Evolutionary conservation across 2,797 vertebrate species (phyloP).

Genomic region (Pseudomugil tenellus): DNA sequence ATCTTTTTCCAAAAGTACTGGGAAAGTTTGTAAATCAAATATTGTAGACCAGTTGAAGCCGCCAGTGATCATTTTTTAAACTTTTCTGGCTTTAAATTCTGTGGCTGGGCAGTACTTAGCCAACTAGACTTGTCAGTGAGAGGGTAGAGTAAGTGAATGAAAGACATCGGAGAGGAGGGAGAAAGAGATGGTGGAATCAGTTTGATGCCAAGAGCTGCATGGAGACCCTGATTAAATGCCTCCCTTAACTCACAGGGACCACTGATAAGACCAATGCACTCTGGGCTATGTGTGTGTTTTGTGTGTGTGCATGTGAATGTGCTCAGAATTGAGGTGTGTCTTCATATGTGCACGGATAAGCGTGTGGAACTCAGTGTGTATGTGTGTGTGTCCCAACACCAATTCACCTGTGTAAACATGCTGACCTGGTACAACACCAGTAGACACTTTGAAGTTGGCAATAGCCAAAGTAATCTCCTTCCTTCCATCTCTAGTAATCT

Average conservation of each 20-base stretch:
- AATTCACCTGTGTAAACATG: conserved; percentile 77
- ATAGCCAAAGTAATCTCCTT: conserved; percentile 65
- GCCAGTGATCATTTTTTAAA: conserved; percentile 64
- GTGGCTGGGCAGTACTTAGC: conserved; percentile 63
- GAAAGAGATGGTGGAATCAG: conserved; percentile 52
- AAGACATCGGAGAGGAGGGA: conserved; percentile 24
- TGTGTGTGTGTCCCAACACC: conserved; percentile 56
- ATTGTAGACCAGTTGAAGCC: conserved; percentile 61
- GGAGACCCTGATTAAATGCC: conserved; percentile 78
- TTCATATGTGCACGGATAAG: conserved; percentile 39
- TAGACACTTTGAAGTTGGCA: conserved; percentile 80
- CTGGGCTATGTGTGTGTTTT: conserved; percentile 46
- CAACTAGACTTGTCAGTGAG: conserved; percentile 33
- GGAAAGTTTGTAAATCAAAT: conserved; percentile 43
- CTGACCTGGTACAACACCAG: conserved; percentile 77
- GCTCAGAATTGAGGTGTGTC: conserved; percentile 45
- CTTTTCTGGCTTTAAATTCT: conserved; percentile 59
- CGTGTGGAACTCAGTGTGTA: conserved; percentile 11
- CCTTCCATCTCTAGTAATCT: conserved; percentile 17
- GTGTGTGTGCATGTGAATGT: conserved; percentile 37
- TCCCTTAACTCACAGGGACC: conserved; percentile 70
- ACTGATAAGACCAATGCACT: conserved; percentile 73
- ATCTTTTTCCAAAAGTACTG: conserved; percentile 37
- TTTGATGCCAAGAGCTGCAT: conserved; percentile 67
- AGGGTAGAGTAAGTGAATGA: conserved; percentile 39